phyloP scores from a whole-genome alignment of 2,797 vertebrate genomes.

The Sebastes variabilis region DNA sequence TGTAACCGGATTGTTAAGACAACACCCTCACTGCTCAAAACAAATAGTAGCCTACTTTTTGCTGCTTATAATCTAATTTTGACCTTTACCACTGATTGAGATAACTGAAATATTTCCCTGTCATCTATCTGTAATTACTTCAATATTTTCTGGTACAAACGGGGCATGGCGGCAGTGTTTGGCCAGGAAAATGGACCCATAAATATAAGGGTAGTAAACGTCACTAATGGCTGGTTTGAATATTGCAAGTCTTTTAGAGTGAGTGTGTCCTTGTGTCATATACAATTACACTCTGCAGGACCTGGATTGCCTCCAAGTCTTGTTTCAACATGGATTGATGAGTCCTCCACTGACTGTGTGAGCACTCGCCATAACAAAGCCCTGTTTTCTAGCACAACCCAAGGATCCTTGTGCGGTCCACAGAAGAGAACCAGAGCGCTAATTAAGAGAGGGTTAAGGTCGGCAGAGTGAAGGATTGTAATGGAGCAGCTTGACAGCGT shows the following conservation, averaged over 20 bases:
- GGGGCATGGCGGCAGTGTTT: background rate
- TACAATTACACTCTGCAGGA: constrained; percentile 5
- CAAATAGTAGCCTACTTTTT: background rate
- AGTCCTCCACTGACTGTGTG: constrained; percentile 22
- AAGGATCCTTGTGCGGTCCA: constrained; percentile 22
- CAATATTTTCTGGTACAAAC: background rate
- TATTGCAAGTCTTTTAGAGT: background rate
- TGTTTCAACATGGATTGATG: constrained; percentile 44
- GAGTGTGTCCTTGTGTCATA: background rate
- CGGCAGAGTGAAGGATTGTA: constrained; percentile 64
- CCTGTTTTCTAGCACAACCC: constrained; percentile 20
- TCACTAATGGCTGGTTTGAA: background rate
- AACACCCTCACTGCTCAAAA: background rate
- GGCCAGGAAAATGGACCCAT: background rate
- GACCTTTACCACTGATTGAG: background rate
- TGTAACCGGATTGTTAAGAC: background rate
- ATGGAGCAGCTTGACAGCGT: constrained; percentile 57
- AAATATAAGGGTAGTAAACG: background rate
- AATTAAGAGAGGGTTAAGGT: constrained; percentile 62
- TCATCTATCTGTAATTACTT: background rate
- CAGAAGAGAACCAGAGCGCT: constrained; percentile 18
- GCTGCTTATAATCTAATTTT: background rate
- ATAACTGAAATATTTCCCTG: background rate
- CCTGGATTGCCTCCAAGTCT: constrained; percentile 17
- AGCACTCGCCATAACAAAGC: constrained; percentile 25